Base-by-base conservation (phyloP, 2,797 vertebrate species). In the Rhinophrynus dorsalis region DNA sequence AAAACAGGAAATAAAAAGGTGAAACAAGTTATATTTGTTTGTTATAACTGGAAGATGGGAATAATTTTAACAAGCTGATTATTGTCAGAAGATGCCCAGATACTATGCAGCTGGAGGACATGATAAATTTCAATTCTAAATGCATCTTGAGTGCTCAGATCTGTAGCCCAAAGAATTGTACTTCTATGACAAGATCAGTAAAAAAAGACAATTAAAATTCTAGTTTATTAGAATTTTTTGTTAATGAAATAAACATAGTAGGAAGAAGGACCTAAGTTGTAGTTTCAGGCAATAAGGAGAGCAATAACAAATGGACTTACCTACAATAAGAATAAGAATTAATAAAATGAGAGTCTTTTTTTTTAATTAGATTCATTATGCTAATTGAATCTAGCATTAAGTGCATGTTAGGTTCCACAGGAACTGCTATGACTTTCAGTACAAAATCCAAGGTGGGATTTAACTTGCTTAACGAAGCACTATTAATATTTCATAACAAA, bases 401-500 rank as follows among this genome's bases (percentile, higher is more conserved):
- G 42, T 58, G 60, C 42, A 72, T 72, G 68, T 64, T 72, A 72
- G 51, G 60, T 65, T 72, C 60, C 68, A 30, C 68, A 65, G 68
- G 68, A 72, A 72, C 68, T 50, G 60, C 68, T 74, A 81, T 75
- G 68, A 72, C 64, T 59, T 72, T 63, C 21, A 7, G 2, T 1
- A 70, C 37, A 74, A 79, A 72, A 71, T 77, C 74, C 5, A 13
- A 84, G 82, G 78, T 76, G 78, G 82, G 81, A 87, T 84, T 88
- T 84, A 85, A 45, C 78, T 70, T 68, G 75, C 78, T 88, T 83
- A 83, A 80, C 80, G 79, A 83, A 72, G 85, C 86, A 85, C 81
- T 85, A 90, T 90, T 88, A 87, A 81, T 83, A 81, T 85, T 87
- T 86, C 81, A 72, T 77, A 88, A 85, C 83, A 88, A 84, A 84